Evolutionary conservation across 2,888 invertebrate species (phyloP).

Genomic region (Nomada ruficornis): DNA sequence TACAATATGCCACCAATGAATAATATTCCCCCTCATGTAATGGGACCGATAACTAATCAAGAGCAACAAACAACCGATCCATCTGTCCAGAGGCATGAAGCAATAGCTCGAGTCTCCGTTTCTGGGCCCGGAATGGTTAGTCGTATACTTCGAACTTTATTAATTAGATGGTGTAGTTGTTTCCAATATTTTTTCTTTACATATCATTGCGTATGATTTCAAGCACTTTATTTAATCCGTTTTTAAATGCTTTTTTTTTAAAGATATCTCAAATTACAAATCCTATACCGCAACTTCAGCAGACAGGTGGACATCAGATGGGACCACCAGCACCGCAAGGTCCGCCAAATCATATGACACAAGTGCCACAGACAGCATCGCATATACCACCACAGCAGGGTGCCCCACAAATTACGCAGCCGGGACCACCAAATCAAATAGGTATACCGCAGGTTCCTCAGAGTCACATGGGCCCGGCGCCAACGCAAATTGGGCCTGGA

Average conservation of each 20-base stretch:
- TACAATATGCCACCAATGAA: constrained; percentile 77
- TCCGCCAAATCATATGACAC: constrained; percentile 63
- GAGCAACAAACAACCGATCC: constrained; percentile 70
- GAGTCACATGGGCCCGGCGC: constrained; percentile 71
- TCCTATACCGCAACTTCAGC: constrained; percentile 70
- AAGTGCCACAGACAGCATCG: constrained; percentile 51
- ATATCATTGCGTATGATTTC: not conserved
- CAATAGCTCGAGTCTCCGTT: constrained; percentile 74
- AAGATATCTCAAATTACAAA: constrained; percentile 74
- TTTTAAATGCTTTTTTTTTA: constrained; percentile 30
- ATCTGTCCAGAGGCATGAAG: constrained; percentile 74
- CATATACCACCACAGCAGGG: constrained; percentile 77
- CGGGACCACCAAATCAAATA: constrained; percentile 65
- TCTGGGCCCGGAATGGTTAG: constrained; percentile 79
- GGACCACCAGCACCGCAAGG: constrained; percentile 57
- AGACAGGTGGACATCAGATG: constrained; percentile 70
- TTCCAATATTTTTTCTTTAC: not conserved
- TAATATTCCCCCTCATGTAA: constrained; percentile 74
- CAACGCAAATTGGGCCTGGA: constrained; percentile 62
- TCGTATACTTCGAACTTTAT: not conserved
- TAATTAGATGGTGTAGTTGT: no score
- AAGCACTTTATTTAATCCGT: not conserved
- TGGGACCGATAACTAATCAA: constrained; percentile 73
- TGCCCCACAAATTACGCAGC: constrained; percentile 74
- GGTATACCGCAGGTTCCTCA: constrained; percentile 65